Conservation (phyloP, 1,140 invertebrate species). For the Caenorhabditis brenneri region DNA sequence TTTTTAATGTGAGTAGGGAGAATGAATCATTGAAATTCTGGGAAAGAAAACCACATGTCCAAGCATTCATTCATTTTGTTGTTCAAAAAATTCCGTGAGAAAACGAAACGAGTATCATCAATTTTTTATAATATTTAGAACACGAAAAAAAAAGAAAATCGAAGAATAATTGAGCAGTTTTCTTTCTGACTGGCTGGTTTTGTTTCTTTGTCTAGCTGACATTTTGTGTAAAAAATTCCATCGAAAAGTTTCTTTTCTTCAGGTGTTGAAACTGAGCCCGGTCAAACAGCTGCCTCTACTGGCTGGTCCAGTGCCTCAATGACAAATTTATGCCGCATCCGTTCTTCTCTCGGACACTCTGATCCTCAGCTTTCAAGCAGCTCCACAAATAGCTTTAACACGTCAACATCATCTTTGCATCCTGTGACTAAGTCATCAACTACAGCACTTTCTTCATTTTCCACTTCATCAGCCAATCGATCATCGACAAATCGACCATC, state of each 20-base stretch:
- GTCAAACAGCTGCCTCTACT: neutral
- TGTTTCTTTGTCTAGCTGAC: neutral
- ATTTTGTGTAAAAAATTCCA: too few species aligned
- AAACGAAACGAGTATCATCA: neutral
- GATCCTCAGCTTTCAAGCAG: constrained; percentile 69
- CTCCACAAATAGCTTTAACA: constrained; percentile 27
- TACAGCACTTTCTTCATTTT: constrained; percentile 25
- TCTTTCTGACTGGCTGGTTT: neutral
- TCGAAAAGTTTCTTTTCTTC: neutral
- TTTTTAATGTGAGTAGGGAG: too few species aligned
- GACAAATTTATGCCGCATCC: constrained; percentile 58
- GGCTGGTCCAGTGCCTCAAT: constrained; percentile 46
- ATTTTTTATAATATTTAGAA: neutral
- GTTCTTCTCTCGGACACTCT: constrained; percentile 66
- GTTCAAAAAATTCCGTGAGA: neutral
- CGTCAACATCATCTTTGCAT: constrained; percentile 27
- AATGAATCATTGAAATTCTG: neutral
- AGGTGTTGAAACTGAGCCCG: neutral
- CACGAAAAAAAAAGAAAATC: neutral
- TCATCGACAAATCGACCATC: neutral
- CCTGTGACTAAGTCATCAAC: constrained; percentile 11
- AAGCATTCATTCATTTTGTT: neutral
- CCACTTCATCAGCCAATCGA: constrained; percentile 1
- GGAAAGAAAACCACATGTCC: neutral
- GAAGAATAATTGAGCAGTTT: neutral